Percentiles rank a stretch among this genome's conserved stretches.
These are phyloP conservation scores for Oophaga pumilio DNA, from an alignment of 2,113 vertebrate species.

Conservation along the genomic window DNA sequence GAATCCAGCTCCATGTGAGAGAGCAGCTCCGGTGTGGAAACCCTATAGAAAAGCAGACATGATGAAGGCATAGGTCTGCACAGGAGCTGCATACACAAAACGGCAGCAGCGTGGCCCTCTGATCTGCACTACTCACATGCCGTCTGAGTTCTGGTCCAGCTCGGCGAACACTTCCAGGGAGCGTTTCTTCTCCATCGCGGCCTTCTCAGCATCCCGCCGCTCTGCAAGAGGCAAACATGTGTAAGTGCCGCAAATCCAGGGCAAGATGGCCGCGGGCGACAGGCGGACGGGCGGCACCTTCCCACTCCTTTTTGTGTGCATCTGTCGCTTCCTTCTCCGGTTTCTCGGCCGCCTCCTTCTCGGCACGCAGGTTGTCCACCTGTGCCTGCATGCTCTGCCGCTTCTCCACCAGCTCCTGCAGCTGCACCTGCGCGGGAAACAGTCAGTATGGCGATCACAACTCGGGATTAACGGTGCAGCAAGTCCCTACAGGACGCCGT, in stretches of 20 bases:
- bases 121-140: conserved; percentile 74
- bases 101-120: not conserved
- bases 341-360: conserved; percentile 82
- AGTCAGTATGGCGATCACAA: not conserved
- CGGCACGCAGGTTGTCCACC: conserved; percentile 75
- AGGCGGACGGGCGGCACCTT: conserved; percentile 69
- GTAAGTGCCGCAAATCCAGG: not conserved
- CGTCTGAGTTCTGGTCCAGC: conserved; percentile 81
- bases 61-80: not conserved
- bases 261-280: not conserved
- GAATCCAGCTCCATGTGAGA: conserved; percentile 81
- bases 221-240: conserved; percentile 68
- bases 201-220: conserved; percentile 73
- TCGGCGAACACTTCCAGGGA: conserved; percentile 79
- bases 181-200: conserved; percentile 74
- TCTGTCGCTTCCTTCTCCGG: conserved; percentile 88
- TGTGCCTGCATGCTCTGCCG: conserved; percentile 78
- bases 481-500: too few species aligned
- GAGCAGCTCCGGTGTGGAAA: conserved; percentile 78
- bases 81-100: not conserved
- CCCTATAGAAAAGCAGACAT: conserved; percentile 64
- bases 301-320: conserved; percentile 83
- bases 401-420: conserved; percentile 73
- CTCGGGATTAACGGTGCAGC: not conserved
- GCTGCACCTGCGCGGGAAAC: conserved; percentile 69